Evolutionary conservation across 2,888 invertebrate genomes (phyloP), one percentile per base, ranked within the genome.

Genomic region (Acrobasis suavella): DNA sequence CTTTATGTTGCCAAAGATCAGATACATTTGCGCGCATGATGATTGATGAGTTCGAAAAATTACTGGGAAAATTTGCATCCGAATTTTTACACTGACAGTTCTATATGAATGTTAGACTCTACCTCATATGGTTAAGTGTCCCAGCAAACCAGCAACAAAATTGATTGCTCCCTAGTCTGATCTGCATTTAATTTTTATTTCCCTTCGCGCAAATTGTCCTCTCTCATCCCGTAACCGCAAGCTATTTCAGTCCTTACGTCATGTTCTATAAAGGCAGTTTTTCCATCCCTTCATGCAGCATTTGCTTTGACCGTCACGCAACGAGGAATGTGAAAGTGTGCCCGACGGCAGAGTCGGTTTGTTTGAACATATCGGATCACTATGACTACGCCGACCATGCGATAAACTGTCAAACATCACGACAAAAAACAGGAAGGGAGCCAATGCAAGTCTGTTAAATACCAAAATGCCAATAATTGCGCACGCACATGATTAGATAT

Each of bases 321-420:
- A 80, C 71, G 72, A 67, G 73, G 78, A 80, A 82, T 83, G 86
- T 86, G 86, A 88, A 87, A 88, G 87, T 85, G 77, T 75, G 72
- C 62, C 66, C 17, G 37, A 55, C 54, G 63, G 65, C 65, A 60
- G 63, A 64, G 67, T 70, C 66, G 66, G 66, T 72, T 75, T 74
- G 69, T 73, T 75, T 72, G 72, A 73, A 70, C 62, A 67, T 64
- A 66, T 59, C 50, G 37, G 22, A 62, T 62, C 55, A 17, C 54
- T 55, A 62, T 55, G 62, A 62, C 62, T 16, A 55, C 62, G 39
- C 16, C 42, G 37, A 22, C 61, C 37, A 32, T 17, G 56, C 56
- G 42, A 56, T 56, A 42, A 39, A 60, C 39, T 52, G 60, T 51
- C 60, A 60, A 39, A 56, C 42, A 37, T 14, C 22, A 49, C 39